Percentiles rank a stretch among this genome's conserved stretches.
Conservation (phyloP, 2,797 vertebrate genomes). For the Pangasius mekongensis region DNA sequence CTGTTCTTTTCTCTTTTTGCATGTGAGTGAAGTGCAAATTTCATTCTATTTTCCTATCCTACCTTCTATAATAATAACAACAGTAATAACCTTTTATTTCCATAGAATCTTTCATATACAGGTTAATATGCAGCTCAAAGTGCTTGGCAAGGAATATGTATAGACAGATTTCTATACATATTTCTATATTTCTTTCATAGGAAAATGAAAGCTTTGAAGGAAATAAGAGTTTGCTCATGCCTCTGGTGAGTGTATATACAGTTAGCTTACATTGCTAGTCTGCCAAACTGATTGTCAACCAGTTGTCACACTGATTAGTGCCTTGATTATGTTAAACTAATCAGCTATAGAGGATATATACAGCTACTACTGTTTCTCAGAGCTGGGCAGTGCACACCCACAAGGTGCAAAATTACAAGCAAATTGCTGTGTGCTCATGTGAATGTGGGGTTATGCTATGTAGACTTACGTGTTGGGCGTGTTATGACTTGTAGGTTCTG, state of each 20-base stretch:
- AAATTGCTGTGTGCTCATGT: neutral
- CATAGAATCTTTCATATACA: neutral
- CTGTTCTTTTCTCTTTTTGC: neutral
- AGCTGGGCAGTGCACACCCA: neutral
- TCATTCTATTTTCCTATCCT: neutral
- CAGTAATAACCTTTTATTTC: neutral
- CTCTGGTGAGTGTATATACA: neutral
- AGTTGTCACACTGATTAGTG: neutral
- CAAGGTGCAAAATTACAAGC: neutral
- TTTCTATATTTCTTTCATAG: no score
- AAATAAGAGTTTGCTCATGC: neutral
- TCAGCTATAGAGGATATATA: neutral
- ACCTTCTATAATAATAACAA: neutral
- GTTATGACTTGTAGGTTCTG: neutral
- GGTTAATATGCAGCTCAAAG: no score
- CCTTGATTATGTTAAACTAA: neutral
- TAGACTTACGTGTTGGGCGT: neutral
- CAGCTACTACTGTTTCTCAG: neutral
- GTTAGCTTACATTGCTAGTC: neutral
- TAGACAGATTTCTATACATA: neutral
- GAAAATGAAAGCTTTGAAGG: neutral
- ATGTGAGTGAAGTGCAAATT: neutral
- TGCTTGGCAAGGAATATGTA: neutral
- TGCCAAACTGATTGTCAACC: neutral
- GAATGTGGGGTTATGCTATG: neutral